Evolutionary conservation across 2,113 vertebrate genomes (phyloP), one percentile per base, ranked within the genome.

Genomic region (Pseudorectes ferrugineus): DNA sequence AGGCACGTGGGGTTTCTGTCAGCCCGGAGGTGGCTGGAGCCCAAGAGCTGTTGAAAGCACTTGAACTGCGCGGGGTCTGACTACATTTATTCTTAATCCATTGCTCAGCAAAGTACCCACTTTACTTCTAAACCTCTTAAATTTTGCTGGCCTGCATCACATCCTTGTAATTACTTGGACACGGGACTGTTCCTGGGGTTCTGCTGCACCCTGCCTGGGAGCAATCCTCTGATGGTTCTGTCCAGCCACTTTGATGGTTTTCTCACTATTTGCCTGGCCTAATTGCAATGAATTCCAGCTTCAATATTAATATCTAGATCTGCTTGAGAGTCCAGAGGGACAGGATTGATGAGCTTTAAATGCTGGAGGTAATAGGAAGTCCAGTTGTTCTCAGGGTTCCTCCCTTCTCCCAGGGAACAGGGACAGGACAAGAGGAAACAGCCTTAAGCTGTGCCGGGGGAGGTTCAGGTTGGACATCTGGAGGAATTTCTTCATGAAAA

Each of bases 231-330:
- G 83, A 11, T 49, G 18, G 59, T 81, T 74, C 70, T 63, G 61
- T 65, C 7, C 62, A 88, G 70, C 83, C 82, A 55, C 73, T 24
- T 77, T 88, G 88, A 76, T 67, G 72, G 33, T 88, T 79, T 73
- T 79, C 92, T 92, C 80, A 40, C 23, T 9, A 2, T 73, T 88
- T 62, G 67, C 46, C 79, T 89, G 74, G 52, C 82, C 49, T 49
- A 58, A 89, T 38, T 36, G 61, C 89, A 33, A 1, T 25, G 62
- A 57, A 89, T 49, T 42, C 77, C 42, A 38, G 54, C 61, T 72
- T 63, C 85, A 46, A 1, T 35, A 6, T 51, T 58, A 45, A 20
- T 61, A 72, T 49, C 75, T 67, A 42, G 74, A 55, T 61, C 55
- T 75, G 15, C 68, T 26, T 25, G 36, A 9, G 82, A 81, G 70